phyloP scores from a whole-genome alignment of 1,140 invertebrate genomes.

The Trichomalopsis sarcophagae region DNA sequence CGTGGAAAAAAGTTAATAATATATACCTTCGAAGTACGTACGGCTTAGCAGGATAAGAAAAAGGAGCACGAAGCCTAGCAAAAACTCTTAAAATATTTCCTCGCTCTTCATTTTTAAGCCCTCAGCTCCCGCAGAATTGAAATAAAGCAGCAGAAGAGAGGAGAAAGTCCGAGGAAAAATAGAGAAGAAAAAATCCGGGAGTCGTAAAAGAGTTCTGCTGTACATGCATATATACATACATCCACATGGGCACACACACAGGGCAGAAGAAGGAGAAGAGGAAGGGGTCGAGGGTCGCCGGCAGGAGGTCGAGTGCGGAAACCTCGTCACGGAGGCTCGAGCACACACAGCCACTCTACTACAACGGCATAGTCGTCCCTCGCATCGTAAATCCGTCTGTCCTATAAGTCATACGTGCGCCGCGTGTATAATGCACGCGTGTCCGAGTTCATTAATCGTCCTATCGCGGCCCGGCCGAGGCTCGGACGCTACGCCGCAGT shows the following conservation, averaged over 20 bases:
- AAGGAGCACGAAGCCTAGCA: neutral
- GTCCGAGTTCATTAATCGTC: slow-evolving; percentile 47
- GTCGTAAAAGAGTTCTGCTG: neutral
- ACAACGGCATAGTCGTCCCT: neutral
- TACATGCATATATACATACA: neutral
- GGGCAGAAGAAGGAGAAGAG: neutral
- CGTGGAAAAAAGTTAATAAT: too few relatives aligned
- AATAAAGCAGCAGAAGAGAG: neutral
- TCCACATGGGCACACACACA: neutral
- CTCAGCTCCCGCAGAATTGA: neutral
- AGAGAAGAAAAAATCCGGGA: neutral
- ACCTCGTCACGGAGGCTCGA: slow-evolving; percentile 25
- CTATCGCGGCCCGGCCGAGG: neutral
- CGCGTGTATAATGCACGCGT: slow-evolving; percentile 22
- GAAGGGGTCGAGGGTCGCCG: slow-evolving; percentile 14
- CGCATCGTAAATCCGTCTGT: slow-evolving; percentile 12
- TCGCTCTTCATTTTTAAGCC: neutral
- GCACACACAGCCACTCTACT: neutral
- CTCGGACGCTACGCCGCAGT: neutral
- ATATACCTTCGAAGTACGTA: too few relatives aligned
- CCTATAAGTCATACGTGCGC: slow-evolving; percentile 27
- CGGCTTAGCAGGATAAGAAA: neutral
- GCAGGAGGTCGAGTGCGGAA: slow-evolving; percentile 11
- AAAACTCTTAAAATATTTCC: neutral
- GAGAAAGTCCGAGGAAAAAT: neutral